A percentile compares a stretch with the other conserved stretches of the same genome.
phyloP scores from a whole-genome alignment of 2,113 vertebrate species.

The Hyperopisus bebe region DNA sequence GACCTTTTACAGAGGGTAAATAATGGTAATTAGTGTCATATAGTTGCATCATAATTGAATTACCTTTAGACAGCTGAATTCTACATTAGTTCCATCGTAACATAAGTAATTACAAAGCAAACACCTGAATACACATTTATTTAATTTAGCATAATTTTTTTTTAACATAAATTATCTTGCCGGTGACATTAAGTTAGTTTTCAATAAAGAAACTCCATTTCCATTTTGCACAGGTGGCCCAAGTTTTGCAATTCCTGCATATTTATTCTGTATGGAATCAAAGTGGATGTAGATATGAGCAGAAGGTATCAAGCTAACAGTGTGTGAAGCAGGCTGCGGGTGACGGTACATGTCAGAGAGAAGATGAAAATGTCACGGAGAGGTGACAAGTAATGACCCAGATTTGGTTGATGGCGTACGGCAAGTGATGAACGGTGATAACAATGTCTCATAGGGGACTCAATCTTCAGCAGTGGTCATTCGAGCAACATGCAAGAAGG shows the following conservation, averaged over 20 bases:
- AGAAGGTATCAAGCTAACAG: not conserved
- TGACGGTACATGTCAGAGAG: conserved; percentile 23
- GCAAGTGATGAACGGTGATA: conserved; percentile 38
- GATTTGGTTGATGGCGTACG: conserved; percentile 51
- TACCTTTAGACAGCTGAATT: not conserved
- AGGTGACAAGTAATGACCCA: conserved; percentile 55
- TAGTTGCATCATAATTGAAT: not conserved
- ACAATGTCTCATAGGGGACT: conserved; percentile 43
- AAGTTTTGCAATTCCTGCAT: not conserved
- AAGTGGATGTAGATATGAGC: not conserved
- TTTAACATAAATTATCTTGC: not conserved
- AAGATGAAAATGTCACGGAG: conserved; percentile 34
- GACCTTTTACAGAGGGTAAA: not conserved
- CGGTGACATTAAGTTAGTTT: not conserved
- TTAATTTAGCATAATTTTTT: not conserved
- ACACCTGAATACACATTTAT: not conserved
- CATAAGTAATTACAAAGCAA: not conserved
- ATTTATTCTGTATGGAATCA: not conserved
- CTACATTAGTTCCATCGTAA: not conserved
- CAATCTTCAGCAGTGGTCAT: conserved; percentile 48
- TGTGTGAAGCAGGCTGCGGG: not conserved
- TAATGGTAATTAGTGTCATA: conserved; percentile 3
- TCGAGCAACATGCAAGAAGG: conserved; percentile 50
- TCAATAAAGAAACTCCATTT: conserved; percentile 1
- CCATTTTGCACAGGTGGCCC: not conserved